Evolutionary conservation across 2,113 vertebrate genomes (phyloP), one percentile per base, ranked within the genome.

Genomic region (Trematocara nigrifrons): DNA sequence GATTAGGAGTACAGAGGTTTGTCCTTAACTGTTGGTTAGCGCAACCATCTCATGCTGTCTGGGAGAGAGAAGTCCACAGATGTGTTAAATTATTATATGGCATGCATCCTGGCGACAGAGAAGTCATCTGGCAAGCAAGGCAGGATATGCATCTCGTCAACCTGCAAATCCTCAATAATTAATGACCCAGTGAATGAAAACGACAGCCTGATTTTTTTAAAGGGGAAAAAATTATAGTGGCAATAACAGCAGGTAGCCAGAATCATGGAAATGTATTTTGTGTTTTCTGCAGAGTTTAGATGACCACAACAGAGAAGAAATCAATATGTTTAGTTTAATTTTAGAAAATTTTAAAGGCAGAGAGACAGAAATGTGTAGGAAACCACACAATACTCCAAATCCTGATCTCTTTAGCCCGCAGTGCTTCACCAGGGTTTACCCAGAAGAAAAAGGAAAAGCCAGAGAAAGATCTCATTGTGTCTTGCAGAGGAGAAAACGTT

Each of bases 1-100:
- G 95, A 96, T 96, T 96, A 96, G 89, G 83, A 92, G 94, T 80
- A 94, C 93, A 96, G 93, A 92, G 95, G 95, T 95, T 96, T 94
- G 93, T 96, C 94, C 94, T 94, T 93, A 95, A 93, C 95, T 91
- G 89, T 89, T 93, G 94, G 93, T 93, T 83, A 84, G 83, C 61
- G 76, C 92, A 76, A 93, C 89, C 89, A 89, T 93, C 92, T 94
- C 91, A 80, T 91, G 87, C 89, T 15, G 74, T 38, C 64, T 20
- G 79, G 20, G 45, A 49, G 76, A 66, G 54, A 78, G 66, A 77
- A 74, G 81, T 74, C 81, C 56, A 85, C 56, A 83, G 78, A 87
- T 89, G 80, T 64, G 91, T 87, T 87, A 86, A 52, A 89, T 84
- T 84, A 76, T 88, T 86, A 87, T 61, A 85, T 16, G 66, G 61